Percentiles rank a stretch among this genome's conserved stretches.
Conservation (phyloP, 2,113 vertebrate genomes). For the Callaeas wilsoni region DNA sequence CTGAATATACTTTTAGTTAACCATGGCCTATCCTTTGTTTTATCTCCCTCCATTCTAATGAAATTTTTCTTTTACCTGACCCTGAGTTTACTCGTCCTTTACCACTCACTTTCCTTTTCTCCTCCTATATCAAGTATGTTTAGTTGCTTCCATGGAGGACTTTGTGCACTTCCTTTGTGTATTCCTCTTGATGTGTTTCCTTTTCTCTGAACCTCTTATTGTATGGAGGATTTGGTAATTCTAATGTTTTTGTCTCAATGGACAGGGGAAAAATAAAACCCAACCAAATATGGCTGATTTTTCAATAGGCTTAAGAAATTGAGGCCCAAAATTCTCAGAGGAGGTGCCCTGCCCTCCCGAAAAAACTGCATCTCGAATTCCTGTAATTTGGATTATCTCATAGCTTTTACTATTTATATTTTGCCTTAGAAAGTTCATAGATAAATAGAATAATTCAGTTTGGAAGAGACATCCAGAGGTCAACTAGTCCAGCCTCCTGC, state of each 20-base stretch:
- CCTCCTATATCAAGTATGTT: neutral
- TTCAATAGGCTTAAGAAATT: neutral
- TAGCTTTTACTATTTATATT: neutral
- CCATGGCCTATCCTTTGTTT: neutral
- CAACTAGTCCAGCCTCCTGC: neutral
- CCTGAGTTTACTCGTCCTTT: neutral
- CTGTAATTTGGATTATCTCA: neutral
- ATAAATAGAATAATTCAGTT: neutral
- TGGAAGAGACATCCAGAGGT: neutral
- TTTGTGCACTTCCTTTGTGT: neutral
- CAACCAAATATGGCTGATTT: neutral
- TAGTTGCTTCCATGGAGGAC: neutral
- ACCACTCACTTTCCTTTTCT: neutral
- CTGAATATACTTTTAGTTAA: neutral
- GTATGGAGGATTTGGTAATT: neutral
- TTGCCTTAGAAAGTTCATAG: neutral
- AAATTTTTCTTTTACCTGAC: neutral
- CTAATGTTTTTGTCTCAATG: neutral
- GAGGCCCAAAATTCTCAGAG: neutral
- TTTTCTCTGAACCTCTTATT: neutral
- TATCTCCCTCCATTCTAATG: neutral
- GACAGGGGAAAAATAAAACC: accelerated
- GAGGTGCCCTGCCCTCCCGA: neutral
- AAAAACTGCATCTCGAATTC: neutral
- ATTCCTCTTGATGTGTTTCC: neutral